Conservation (phyloP, 2,797 vertebrate genomes). For the Halcyon chelicuti region DNA sequence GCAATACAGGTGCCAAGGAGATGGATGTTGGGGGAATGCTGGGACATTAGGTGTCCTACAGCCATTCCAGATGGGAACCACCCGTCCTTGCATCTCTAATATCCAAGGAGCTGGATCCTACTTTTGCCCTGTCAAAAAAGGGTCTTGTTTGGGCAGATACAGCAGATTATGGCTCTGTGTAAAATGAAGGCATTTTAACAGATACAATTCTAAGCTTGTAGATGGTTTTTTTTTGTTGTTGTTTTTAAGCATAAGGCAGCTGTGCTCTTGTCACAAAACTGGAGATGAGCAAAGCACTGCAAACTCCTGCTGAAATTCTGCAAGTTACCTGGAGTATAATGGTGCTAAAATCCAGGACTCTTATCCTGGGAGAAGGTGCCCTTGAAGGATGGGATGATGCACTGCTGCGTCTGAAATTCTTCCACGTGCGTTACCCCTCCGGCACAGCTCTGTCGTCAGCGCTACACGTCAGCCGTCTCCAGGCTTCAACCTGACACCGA, state of each 20-base stretch:
- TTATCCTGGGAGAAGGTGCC: slow-evolving; percentile 36
- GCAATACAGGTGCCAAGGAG: background rate
- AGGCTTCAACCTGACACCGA: slow-evolving; percentile 5
- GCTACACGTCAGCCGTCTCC: background rate
- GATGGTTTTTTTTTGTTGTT: background rate
- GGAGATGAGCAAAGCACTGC: background rate
- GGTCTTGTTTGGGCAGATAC: background rate
- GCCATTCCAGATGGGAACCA: background rate
- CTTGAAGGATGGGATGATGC: slow-evolving; percentile 29
- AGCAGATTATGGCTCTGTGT: background rate
- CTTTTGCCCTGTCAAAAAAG: background rate
- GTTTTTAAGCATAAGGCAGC: background rate
- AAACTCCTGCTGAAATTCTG: background rate
- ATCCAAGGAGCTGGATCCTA: background rate
- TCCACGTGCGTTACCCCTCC: background rate
- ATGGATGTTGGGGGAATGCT: background rate
- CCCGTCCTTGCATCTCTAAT: background rate
- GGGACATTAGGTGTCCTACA: accelerated
- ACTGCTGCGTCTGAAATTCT: background rate
- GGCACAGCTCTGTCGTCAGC: slow-evolving; percentile 50
- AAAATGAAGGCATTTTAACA: background rate
- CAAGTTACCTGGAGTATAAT: background rate
- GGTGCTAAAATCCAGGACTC: background rate
- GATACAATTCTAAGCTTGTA: background rate
- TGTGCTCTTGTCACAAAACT: accelerated